These are phyloP conservation scores for Solenopsis fugax DNA, from an alignment of 1,140 invertebrate species.

Conservation along the genomic window DNA sequence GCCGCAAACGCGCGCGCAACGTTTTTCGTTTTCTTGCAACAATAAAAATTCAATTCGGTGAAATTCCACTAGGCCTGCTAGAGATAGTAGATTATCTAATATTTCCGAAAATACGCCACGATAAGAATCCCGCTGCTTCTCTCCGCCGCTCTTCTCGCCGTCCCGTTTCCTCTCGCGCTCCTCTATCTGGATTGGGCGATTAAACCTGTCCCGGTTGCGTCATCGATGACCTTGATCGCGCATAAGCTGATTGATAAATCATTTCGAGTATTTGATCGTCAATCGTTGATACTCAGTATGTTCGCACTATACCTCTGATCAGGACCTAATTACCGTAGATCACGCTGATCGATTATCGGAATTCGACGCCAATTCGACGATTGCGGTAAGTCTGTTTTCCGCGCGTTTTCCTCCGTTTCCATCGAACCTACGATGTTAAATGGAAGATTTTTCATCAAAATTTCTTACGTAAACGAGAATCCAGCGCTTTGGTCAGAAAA, in stretches of 20 bases:
- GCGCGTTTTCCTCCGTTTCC: not conserved
- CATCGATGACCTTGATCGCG: conserved; percentile 78
- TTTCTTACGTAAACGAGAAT: not conserved
- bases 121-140: conserved; percentile 16
- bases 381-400: conserved; percentile 32
- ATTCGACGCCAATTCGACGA: conserved; percentile 9
- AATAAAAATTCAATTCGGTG: not conserved
- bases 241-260: conserved; percentile 79
- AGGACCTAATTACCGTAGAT: conserved; percentile 76
- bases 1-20: not conserved
- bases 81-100: not conserved
- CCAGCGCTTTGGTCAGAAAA: not conserved
- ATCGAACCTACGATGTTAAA: not conserved
- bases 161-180: not conserved
- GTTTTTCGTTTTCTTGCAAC: not conserved
- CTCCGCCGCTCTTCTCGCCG: not conserved
- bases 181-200: conserved; percentile 64
- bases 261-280: conserved; percentile 73
- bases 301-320: conserved; percentile 72
- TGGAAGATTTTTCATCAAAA: not conserved
- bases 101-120: conserved; percentile 28
- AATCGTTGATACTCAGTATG: conserved; percentile 75
- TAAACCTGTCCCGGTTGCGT: conserved; percentile 69
- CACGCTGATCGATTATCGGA: conserved; percentile 74
- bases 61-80: not conserved